These are phyloP conservation scores for Corythornis madagascariensis DNA, from an alignment of 2,113 vertebrate genomes.

Conservation along the genomic window DNA sequence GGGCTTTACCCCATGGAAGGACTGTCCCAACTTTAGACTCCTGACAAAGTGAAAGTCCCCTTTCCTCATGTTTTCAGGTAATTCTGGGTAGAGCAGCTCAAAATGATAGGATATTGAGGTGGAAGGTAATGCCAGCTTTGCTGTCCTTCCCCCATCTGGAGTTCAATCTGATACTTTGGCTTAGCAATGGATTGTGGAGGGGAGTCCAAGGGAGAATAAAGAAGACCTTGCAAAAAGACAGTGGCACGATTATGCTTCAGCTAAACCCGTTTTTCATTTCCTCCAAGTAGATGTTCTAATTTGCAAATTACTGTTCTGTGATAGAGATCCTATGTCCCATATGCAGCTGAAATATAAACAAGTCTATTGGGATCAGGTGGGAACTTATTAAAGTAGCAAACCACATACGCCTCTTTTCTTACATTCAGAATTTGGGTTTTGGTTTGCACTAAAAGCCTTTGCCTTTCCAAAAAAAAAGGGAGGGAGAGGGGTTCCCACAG, in stretches of 20 bases:
- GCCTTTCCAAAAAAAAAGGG: background rate
- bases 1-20: background rate
- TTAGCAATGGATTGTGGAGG: background rate
- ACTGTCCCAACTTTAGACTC: background rate
- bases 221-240: background rate
- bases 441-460: background rate
- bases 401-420: background rate
- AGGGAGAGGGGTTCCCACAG: background rate
- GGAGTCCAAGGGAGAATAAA: background rate
- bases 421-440: background rate
- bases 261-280: constrained; percentile 11
- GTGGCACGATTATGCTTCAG: background rate
- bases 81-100: background rate
- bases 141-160: background rate
- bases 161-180: background rate
- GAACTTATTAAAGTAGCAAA: background rate
- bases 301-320: background rate
- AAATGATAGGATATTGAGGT: background rate
- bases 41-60: background rate
- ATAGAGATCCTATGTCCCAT: background rate
- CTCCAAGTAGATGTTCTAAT: constrained; percentile 1
- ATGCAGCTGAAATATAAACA: background rate
- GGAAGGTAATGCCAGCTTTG: background rate
- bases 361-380: background rate
- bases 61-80: background rate